A percentile compares a stretch with the other conserved stretches of the same genome.
phyloP scores from a whole-genome alignment of 2,888 invertebrate species.

The Rotaria macrura region DNA sequence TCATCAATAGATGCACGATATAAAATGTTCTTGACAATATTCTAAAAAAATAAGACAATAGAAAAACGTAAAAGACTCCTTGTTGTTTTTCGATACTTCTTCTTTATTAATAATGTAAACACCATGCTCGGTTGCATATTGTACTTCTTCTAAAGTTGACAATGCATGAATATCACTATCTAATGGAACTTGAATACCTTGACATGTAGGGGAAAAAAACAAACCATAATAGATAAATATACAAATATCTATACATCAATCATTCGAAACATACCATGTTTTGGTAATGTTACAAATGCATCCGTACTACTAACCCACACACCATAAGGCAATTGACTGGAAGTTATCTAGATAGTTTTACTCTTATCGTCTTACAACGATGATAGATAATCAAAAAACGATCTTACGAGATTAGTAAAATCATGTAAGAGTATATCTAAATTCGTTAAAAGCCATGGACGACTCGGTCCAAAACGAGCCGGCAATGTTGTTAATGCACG shows the following conservation, averaged over 20 bases:
- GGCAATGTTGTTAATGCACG: slow-evolving; percentile 43
- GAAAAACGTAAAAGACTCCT: not conserved
- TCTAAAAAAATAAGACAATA: slow-evolving; percentile 35
- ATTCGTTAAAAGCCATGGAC: slow-evolving; percentile 35
- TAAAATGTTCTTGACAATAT: slow-evolving; percentile 43
- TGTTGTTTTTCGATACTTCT: slow-evolving; percentile 37
- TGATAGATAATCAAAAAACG: not conserved
- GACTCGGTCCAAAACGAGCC: slow-evolving; percentile 35
- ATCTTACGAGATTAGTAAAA: slow-evolving; percentile 35
- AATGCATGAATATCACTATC: slow-evolving; percentile 44
- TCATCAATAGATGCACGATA: slow-evolving; percentile 39
- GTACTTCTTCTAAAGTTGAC: slow-evolving; percentile 42
- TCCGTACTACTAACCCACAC: slow-evolving; percentile 52
- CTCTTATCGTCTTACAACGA: slow-evolving; percentile 17
- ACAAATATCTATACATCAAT: not conserved
- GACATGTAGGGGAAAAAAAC: not conserved
- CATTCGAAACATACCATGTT: slow-evolving; percentile 23
- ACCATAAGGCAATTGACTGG: slow-evolving; percentile 43
- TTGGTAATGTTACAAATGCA: slow-evolving; percentile 43
- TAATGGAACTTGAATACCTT: slow-evolving; percentile 13
- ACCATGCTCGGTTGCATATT: slow-evolving; percentile 49
- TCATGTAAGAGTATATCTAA: slow-evolving; percentile 35
- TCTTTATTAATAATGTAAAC: slow-evolving; percentile 43
- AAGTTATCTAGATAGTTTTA: slow-evolving; percentile 38
- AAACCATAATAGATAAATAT: not conserved